Evolutionary conservation across 2,797 vertebrate species (phyloP), one percentile per base, ranked within the genome.

Genomic region (Rhynchotus rufescens): DNA sequence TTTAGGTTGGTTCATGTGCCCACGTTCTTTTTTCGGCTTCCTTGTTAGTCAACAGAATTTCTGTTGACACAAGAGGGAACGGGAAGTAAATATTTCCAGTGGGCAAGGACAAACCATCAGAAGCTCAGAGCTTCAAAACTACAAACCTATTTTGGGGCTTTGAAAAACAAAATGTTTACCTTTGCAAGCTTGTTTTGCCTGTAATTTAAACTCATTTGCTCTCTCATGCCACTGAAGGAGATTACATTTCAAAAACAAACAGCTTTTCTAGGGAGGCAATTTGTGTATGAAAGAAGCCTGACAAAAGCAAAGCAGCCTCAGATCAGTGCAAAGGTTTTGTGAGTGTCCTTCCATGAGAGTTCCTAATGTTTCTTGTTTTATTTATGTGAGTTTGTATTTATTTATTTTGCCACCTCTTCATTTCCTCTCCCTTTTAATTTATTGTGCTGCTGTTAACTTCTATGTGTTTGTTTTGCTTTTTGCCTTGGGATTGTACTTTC

Each of bases 121-220:
- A 80, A 87, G 56, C 38, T 84, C 61, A 81, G 67, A 77, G 71
- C 44, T 84, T 52, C 71, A 89, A 66, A 92, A 34, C 67, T 79
- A 40, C 80, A 69, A 76, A 64, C 52, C 36, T 79, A 44, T 79
- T 93, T 54, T 25, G 36, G 23, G 64, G 68, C 73, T 94, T 92
- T 89, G 84, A 85, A 84, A 94, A 95, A 86, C 84, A 93, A 96
- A 95, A 89, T 83, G 60, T 94, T 96, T 94, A 84, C 82, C 60
- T 88, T 76, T 49, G 40, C 47, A 54, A 54, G 57, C 73, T 80
- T 87, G 22, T 80, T 86, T 87, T 79, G 51, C 32, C 80, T 83
- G 71, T 71, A 88, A 89, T 81, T 92, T 86, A 71, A 92, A 72
- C 40, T 47, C 12, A 40, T 92, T 92, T 93, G 81, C 57, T 88